Evolutionary conservation across 2,888 invertebrate genomes (phyloP).

Genomic region (Hypselothyrea guttata): DNA sequence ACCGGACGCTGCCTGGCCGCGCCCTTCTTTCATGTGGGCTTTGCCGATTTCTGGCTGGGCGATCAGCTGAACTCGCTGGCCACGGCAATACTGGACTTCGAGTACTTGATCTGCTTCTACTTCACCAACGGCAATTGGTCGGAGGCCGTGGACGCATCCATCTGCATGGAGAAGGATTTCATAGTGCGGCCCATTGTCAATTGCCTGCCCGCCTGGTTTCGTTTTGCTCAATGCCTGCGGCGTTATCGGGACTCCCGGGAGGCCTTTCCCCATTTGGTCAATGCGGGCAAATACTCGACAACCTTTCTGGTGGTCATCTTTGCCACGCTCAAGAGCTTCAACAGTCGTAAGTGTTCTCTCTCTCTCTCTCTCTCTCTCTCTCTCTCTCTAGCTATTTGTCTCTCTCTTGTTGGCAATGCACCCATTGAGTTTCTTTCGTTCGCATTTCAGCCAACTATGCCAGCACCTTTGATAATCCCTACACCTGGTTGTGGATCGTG

Average conservation of each 20-base stretch:
- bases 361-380: neutral
- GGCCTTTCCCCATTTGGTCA: slow-evolving; percentile 97
- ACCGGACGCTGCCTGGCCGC: slow-evolving; percentile 92
- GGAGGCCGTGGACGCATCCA: slow-evolving; percentile 84
- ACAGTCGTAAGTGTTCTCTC: slow-evolving; percentile 84
- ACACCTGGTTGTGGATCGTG: slow-evolving; percentile 94
- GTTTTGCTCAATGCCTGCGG: slow-evolving; percentile 97
- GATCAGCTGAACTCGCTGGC: slow-evolving; percentile 98
- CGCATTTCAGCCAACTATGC: slow-evolving; percentile 83
- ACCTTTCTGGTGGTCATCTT: slow-evolving; percentile 97
- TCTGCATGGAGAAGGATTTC: slow-evolving; percentile 88
- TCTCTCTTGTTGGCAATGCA: too few species aligned
- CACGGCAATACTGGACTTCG: slow-evolving; percentile 95
- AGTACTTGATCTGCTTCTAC: slow-evolving; percentile 97
- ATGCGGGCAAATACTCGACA: slow-evolving; percentile 99
- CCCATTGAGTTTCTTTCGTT: too few species aligned
- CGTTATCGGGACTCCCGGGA: slow-evolving; percentile 97
- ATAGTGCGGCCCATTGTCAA: slow-evolving; percentile 92
- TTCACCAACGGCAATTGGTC: slow-evolving; percentile 89
- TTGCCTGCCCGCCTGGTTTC: slow-evolving; percentile 97
- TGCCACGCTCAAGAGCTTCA: slow-evolving; percentile 87
- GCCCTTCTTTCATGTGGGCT: slow-evolving; percentile 96
- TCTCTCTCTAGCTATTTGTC: neutral
- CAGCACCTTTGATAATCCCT: slow-evolving; percentile 89
- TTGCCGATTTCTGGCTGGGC: slow-evolving; percentile 99